Conservation (phyloP, 2,888 invertebrate genomes). For the Tetanocera ferruginea region DNA sequence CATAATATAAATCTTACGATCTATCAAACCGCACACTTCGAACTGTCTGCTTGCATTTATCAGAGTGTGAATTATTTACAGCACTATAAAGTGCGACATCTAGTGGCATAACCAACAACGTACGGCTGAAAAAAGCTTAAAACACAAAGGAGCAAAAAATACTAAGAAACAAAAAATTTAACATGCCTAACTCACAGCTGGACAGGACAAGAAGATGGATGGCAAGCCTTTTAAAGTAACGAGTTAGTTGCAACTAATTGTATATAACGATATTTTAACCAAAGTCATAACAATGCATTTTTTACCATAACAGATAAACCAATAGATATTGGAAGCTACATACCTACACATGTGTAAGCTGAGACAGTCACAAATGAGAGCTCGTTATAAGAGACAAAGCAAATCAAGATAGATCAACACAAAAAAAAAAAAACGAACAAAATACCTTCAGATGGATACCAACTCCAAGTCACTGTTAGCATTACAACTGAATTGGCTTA, state of each 20-base stretch:
- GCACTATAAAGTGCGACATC: conserved; percentile 1
- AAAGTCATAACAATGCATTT: conserved; percentile 9
- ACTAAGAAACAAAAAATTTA: background rate
- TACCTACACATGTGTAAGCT: too few relatives aligned
- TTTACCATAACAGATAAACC: conserved; percentile 9
- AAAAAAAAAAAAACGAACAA: background rate
- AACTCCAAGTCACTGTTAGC: too few relatives aligned
- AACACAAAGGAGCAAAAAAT: background rate
- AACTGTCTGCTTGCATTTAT: conserved; percentile 1
- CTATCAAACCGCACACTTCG: conserved; percentile 15
- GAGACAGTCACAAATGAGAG: conserved; percentile 19
- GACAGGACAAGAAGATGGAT: conserved; percentile 5
- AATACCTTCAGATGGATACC: too few relatives aligned
- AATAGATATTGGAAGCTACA: background rate
- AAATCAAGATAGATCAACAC: background rate
- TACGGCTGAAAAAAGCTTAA: background rate
- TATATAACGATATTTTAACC: conserved; percentile 23
- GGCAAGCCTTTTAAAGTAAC: conserved; percentile 13
- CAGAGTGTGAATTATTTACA: conserved; percentile 21
- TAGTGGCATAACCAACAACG: background rate
- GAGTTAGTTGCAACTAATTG: conserved; percentile 24
- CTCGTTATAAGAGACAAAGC: conserved; percentile 9
- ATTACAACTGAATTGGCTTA: background rate
- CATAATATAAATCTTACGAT: conserved; percentile 15
- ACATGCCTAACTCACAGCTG: conserved; percentile 8